Percentiles rank a stretch among this genome's conserved stretches.
Conservation (phyloP, 2,888 invertebrate species). For the Sinhomidia bicolor region DNA sequence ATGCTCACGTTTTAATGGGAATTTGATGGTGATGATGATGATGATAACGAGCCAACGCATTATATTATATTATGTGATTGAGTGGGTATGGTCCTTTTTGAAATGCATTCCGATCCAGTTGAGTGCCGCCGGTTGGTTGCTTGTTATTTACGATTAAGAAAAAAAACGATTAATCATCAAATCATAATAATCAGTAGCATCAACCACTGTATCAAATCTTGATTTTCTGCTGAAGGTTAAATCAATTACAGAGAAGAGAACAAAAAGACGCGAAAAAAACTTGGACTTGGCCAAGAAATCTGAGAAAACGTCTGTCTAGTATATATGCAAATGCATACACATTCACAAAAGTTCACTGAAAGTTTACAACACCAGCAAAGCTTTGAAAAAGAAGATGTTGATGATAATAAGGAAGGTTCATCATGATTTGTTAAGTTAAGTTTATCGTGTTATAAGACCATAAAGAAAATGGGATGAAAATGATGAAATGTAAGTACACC, state of each 20-base stretch:
- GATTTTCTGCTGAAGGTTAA: slow-evolving; percentile 44
- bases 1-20: slow-evolving; percentile 44
- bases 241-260: slow-evolving; percentile 47
- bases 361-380: background rate
- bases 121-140: slow-evolving; percentile 26
- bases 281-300: slow-evolving; percentile 59
- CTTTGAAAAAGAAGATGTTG: background rate
- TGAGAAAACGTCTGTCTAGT: slow-evolving; percentile 32
- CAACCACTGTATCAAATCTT: slow-evolving; percentile 45
- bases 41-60: background rate
- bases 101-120: slow-evolving; percentile 56
- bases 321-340: background rate
- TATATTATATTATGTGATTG: background rate
- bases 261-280: slow-evolving; percentile 50
- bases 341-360: background rate
- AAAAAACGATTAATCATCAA: slow-evolving; percentile 12
- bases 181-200: slow-evolving; percentile 10
- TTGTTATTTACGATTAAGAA: background rate
- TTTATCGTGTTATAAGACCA: background rate
- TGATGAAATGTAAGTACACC: background rate
- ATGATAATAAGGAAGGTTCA: background rate
- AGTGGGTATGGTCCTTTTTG: too few species aligned
- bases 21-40: too few species aligned
- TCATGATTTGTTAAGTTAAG: background rate
- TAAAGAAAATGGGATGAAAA: background rate